Percentiles rank a stretch among this genome's conserved stretches.
Conservation (phyloP, 2,888 invertebrate species). For the Scrobipalpa costella region DNA sequence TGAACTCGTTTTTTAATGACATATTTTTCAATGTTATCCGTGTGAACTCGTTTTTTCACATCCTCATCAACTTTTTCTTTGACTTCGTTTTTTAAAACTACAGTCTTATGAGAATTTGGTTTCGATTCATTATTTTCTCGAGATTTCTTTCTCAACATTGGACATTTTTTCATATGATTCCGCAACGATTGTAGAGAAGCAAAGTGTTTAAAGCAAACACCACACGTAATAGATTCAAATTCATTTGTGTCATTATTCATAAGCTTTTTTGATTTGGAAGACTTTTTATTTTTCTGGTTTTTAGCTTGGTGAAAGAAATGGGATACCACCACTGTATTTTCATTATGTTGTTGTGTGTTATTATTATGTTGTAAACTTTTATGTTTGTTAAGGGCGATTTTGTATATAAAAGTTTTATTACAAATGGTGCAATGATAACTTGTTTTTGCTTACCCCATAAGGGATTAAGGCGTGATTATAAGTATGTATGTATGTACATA, state of each 20-base stretch:
- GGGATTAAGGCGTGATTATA: no score
- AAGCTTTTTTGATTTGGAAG: not conserved
- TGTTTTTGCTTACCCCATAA: not conserved
- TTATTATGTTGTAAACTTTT: not conserved
- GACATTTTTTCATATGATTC: not conserved
- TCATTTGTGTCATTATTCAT: not conserved
- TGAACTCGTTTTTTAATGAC: not conserved
- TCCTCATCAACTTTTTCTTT: not conserved
- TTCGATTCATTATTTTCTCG: not conserved
- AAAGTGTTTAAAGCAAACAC: not conserved
- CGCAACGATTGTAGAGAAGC: not conserved
- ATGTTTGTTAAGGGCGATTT: not conserved
- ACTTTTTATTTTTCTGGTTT: not conserved
- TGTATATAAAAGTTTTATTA: not conserved
- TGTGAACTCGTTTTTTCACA: no score
- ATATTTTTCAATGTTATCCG: no score
- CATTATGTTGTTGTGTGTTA: not conserved
- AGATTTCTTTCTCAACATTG: not conserved
- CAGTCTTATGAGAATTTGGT: not conserved
- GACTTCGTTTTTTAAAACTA: not conserved
- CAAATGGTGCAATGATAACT: not conserved
- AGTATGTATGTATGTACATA: not conserved
- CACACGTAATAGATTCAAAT: not conserved
- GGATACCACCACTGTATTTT: not conserved
- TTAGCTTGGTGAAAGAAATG: not conserved